Evolutionary conservation across 1,140 invertebrate genomes (phyloP), one percentile per base, ranked within the genome.

Genomic region (Heterodera schachtii): DNA sequence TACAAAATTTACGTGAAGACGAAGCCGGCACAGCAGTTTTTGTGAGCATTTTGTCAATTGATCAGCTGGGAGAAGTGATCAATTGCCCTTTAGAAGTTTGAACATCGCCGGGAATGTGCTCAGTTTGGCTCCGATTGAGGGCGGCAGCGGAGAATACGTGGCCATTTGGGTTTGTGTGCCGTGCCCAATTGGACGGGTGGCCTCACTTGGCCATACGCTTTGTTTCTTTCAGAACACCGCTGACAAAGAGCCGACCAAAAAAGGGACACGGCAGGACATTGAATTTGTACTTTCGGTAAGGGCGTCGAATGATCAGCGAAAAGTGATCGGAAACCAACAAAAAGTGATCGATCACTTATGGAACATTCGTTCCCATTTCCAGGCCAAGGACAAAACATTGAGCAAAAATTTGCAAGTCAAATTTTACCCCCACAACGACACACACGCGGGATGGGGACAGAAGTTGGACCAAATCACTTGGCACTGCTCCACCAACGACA

Each of bases 1-100:
- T 84, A 84, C 80, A 84, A 85, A 74, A 83, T 82, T n/a, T 21
- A 71, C 44, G n/a, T 84, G 43, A 85, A 82, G 67, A 49, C 67
- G 6, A 86, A 71, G 46, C 83, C 84, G 5, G 13, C 81, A 16
- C 74, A 82, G 11, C 79, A 84, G 41, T 84, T 84, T 73, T 43
- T 81, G 84, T 84, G 60, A 83, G 83, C 85, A 43, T 13, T 19
- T 78, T 16, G 41, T 8, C 16, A 41, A n/a, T 69, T 83, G 11
- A n/a, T 71, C 46, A 31, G 31, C 31, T 31, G 31, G 31, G 1
- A 31, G 31, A 31, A 31, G 31, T 31, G 31, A 31, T 31, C 31
- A 31, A 31, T 31, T 31, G 3, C 4, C 46, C 31, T 83, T 21
- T 1, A 84, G 83, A 8, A 84, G 41, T 71, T 19, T 82, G 13